A percentile compares a stretch with the other conserved stretches of the same genome.
phyloP scores from a whole-genome alignment of 2,113 vertebrate genomes.

The Engystomops pustulosus region DNA sequence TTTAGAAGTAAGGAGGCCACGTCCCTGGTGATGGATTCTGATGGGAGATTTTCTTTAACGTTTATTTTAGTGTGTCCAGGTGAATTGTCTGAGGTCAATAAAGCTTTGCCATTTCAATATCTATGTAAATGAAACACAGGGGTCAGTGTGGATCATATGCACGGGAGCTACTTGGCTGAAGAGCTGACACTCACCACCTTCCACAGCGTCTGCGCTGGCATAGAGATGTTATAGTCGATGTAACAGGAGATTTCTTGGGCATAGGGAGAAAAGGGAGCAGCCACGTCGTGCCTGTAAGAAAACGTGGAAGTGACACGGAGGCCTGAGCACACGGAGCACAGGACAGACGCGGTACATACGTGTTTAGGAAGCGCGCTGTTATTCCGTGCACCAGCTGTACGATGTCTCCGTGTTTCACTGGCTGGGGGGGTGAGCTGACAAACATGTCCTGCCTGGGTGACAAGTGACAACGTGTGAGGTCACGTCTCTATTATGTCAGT shows the following conservation, averaged over 20 bases:
- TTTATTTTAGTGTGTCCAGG: no score
- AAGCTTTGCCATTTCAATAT: not conserved
- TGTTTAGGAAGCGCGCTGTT: slow-evolving; percentile 93
- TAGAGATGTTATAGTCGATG: slow-evolving; percentile 94
- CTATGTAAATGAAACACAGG: no score
- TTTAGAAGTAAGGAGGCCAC: no score
- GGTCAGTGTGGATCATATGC: no score
- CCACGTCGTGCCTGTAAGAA: slow-evolving; percentile 85
- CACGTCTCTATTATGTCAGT: no score
- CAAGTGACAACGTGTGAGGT: slow-evolving; percentile 3
- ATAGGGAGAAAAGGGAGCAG: slow-evolving; percentile 91
- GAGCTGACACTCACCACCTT: slow-evolving; percentile 81
- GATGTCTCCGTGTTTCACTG: slow-evolving; percentile 85
- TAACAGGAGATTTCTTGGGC: slow-evolving; percentile 95
- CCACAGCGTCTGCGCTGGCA: slow-evolving; percentile 95
- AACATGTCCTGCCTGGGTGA: slow-evolving; percentile 88
- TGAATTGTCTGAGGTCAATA: no score
- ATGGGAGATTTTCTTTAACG: no score
- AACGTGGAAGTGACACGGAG: no score
- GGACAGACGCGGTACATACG: slow-evolving; percentile 81
- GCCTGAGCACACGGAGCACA: no score
- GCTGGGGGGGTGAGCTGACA: slow-evolving; percentile 82
- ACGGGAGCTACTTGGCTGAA: no score
- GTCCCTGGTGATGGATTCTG: no score
- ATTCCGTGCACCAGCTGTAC: slow-evolving; percentile 94